Evolutionary conservation across 2,888 invertebrate species (phyloP).

Genomic region (Erebia palarica): DNA sequence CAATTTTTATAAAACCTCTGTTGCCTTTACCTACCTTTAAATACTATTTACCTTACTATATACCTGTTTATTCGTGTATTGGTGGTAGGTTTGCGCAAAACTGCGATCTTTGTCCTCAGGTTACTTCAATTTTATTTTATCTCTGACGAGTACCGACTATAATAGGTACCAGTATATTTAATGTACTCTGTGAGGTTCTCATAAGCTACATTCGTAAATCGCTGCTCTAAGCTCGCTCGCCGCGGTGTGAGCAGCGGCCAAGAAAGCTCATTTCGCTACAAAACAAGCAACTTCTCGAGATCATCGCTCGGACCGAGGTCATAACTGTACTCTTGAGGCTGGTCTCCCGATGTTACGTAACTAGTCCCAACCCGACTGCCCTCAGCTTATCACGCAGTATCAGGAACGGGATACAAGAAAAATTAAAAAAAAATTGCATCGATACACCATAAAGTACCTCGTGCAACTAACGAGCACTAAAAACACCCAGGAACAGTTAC

Average conservation of each 20-base stretch:
- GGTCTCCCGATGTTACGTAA: constrained; percentile 74
- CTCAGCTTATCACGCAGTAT: constrained; percentile 59
- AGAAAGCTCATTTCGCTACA: constrained; percentile 77
- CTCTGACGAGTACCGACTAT: too few relatives aligned
- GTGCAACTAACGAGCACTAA: constrained; percentile 25
- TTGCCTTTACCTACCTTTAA: too few relatives aligned
- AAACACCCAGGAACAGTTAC: constrained; percentile 35
- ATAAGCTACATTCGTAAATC: not conserved
- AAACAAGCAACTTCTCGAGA: constrained; percentile 74
- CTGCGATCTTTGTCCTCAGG: too few relatives aligned
- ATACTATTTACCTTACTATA: too few relatives aligned
- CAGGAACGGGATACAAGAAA: constrained; percentile 22
- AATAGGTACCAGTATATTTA: too few relatives aligned
- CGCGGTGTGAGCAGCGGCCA: constrained; percentile 61
- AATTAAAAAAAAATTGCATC: constrained; percentile 7
- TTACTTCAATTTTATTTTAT: too few relatives aligned
- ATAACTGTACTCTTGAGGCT: constrained; percentile 72
- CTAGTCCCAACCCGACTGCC: constrained; percentile 72
- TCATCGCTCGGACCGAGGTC: constrained; percentile 78
- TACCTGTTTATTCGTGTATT: too few relatives aligned
- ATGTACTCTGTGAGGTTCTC: too few relatives aligned
- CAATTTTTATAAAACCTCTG: too few relatives aligned
- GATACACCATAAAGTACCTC: constrained; percentile 18
- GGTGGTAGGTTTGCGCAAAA: too few relatives aligned
- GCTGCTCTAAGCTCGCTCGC: constrained; percentile 16